Percentiles rank a stretch among this genome's conserved stretches.
Evolutionary conservation across 1,140 invertebrate genomes (phyloP).

Genomic region (Zaprionus nigranus): DNA sequence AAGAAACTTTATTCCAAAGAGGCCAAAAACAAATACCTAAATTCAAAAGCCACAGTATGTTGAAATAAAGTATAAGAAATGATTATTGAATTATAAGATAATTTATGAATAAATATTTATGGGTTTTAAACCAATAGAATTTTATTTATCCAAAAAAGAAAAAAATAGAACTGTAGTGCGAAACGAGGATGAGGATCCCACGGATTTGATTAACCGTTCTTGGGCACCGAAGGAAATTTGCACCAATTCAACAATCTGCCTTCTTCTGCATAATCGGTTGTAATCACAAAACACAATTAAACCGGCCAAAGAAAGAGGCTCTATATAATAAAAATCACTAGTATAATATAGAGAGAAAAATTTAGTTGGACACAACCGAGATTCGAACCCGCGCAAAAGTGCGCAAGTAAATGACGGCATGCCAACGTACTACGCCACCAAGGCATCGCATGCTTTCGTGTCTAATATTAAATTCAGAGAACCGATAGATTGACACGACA

Average conservation of each 20-base stretch:
- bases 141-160: not conserved
- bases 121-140: constrained; percentile 66
- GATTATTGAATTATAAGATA: constrained; percentile 48
- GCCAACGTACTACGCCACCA: constrained; percentile 7
- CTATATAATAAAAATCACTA: not conserved
- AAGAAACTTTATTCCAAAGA: constrained; percentile 60
- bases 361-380: no score
- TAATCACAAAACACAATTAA: constrained; percentile 62
- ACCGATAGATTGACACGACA: not conserved
- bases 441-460: fast-evolving
- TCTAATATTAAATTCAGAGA: constrained; percentile 10
- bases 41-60: constrained; percentile 37
- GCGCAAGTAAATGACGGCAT: not conserved
- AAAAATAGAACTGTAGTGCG: constrained; percentile 59
- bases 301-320: constrained; percentile 69
- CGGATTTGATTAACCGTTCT: constrained; percentile 64
- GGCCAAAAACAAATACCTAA: constrained; percentile 57
- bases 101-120: constrained; percentile 77
- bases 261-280: constrained; percentile 64
- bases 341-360: not conserved
- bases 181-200: constrained; percentile 74
- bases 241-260: constrained; percentile 62
- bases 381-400: constrained; percentile 17
- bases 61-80: constrained; percentile 45
- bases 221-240: constrained; percentile 75